Conservation (phyloP, 2,113 vertebrate genomes). For the Notiomystis cincta region DNA sequence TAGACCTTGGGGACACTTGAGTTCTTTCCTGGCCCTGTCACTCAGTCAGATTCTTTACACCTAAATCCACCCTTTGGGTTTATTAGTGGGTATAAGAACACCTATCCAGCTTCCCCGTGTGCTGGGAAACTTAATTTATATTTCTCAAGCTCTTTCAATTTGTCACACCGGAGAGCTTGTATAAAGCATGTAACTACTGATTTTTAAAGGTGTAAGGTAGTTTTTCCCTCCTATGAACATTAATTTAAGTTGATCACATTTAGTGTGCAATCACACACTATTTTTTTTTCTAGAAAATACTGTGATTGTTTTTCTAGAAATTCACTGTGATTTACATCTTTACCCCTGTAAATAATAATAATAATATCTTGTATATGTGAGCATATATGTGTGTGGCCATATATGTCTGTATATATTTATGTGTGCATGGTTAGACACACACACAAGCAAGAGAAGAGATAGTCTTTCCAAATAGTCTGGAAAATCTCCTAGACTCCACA, state of each 20-base stretch:
- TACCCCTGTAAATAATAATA: slow-evolving; percentile 30
- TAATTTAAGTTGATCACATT: background rate
- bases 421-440: background rate
- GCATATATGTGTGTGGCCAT: background rate
- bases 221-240: background rate
- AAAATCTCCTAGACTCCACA: background rate
- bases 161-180: background rate
- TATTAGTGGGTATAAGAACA: background rate
- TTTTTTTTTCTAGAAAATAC: background rate
- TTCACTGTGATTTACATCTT: background rate
- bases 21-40: background rate
- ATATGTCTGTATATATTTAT: background rate
- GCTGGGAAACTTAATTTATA: background rate
- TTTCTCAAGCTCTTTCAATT: background rate
- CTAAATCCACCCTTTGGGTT: background rate
- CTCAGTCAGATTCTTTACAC: background rate
- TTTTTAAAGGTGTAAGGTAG: background rate
- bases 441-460: background rate
- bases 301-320: background rate
- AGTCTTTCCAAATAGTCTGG: slow-evolving; percentile 26
- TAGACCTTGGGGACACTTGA: background rate
- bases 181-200: background rate
- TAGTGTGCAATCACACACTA: background rate
- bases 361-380: background rate
- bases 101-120: background rate